Evolutionary conservation across 2,888 invertebrate genomes (phyloP), one percentile per base, ranked within the genome.

Genomic region (Diarsia rubi): DNA sequence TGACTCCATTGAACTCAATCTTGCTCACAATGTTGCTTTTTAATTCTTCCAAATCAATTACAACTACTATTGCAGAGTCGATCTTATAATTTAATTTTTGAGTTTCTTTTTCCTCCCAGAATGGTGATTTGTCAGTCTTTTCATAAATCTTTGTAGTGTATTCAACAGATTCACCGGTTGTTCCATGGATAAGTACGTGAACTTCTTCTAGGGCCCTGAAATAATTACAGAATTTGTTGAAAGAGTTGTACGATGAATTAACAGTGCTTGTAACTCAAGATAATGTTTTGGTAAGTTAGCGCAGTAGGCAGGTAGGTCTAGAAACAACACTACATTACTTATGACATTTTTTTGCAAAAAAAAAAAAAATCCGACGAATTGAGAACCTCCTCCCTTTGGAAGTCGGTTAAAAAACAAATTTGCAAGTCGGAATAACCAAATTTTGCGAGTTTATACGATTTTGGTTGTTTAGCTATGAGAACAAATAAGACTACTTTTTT

Each of bases 121-220:
- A 91, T 21, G 94, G 94, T 49, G 90, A 37, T 42, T n/a, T 49
- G 4, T 79, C 37, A 0, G 71, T 85, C 69, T 85, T 87, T 59
- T 90, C 84, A 86, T 89, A 95, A n/a, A 95, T 44, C 80, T 93
- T 94, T 68, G 95, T 94, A 19, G 85, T 89, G 78, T 95, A 95
- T 31, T 89, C 84, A 37, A 94, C 76, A 54, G 94, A 91, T n/a
- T 78, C 44, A 72, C 74, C 74, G 4, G 78, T 81, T 70, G 66
- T 93, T 3, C 88, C 86, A 79, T 95, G 92, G 19, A 95, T 79
- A 1, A 94, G 79, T 21, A 94, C 75, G 52, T 91, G 88, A 0
- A 95, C 84, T 69, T 94, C 88, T 80, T 94, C 90, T 54, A 95
- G 60, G 1, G 86, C 31, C 49, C 96, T 96, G 92, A 8, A 94